Conservation (phyloP, 2,888 invertebrate genomes). For the Cremastinae sp. region DNA sequence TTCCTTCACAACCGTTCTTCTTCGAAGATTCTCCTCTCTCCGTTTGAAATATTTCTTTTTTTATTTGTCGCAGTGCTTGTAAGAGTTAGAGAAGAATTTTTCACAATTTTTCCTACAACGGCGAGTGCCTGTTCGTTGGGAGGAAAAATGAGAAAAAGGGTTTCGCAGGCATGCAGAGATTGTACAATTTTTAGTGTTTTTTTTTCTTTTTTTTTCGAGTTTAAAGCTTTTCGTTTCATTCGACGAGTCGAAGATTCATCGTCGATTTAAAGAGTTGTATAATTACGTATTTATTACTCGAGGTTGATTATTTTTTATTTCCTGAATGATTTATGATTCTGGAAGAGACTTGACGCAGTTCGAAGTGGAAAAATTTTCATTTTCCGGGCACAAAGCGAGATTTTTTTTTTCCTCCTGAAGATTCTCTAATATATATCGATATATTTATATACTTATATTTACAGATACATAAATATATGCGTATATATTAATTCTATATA, state of each 20-base stretch:
- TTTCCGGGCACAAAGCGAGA: constrained; percentile 15
- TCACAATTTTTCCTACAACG: too few species aligned
- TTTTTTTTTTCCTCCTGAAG: background rate
- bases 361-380: background rate
- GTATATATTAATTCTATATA: constrained; percentile 10
- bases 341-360: constrained; percentile 14
- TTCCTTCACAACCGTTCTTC: constrained; percentile 49
- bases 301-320: constrained; percentile 33
- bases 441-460: constrained; percentile 1
- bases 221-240: constrained; percentile 49
- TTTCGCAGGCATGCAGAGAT: too few species aligned
- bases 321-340: constrained; percentile 9
- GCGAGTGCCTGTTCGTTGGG: too few species aligned
- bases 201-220: background rate
- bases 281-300: constrained; percentile 18
- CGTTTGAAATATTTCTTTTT: background rate
- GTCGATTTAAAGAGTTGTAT: constrained; percentile 23
- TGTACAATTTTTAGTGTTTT: background rate
- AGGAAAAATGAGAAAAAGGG: too few species aligned
- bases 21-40: background rate
- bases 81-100: too few species aligned
- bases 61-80: background rate
- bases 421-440: background rate
- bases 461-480: background rate
- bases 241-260: constrained; percentile 25